Conservation (phyloP, 1,140 invertebrate species). For the Rhynchophorus ferrugineus region DNA sequence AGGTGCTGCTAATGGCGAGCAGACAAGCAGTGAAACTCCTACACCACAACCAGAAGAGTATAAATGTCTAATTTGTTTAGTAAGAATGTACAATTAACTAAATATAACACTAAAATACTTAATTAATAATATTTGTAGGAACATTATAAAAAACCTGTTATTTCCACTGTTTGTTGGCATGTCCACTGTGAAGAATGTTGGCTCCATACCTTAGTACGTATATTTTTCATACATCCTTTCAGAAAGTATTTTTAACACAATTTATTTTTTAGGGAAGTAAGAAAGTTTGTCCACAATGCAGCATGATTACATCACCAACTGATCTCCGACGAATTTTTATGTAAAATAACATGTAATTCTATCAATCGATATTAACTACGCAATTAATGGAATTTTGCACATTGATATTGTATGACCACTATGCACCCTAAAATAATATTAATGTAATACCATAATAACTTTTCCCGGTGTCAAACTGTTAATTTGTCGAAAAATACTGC, state of each 20-base stretch:
- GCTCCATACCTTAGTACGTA: slow-evolving; percentile 58
- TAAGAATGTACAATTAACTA: slow-evolving; percentile 38
- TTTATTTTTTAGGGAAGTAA: slow-evolving; percentile 53
- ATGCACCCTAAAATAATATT: neutral
- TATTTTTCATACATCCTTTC: slow-evolving; percentile 4
- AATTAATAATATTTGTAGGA: slow-evolving; percentile 34
- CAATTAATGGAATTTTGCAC: neutral
- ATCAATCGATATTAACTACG: slow-evolving; percentile 7
- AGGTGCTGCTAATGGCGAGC: slow-evolving; percentile 36
- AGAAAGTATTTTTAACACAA: no score
- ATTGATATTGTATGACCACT: neutral
- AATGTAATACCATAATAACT: no score
- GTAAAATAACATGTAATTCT: slow-evolving; percentile 42
- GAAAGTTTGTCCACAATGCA: slow-evolving; percentile 75
- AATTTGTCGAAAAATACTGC: neutral
- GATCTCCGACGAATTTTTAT: slow-evolving; percentile 70
- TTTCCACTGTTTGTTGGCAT: slow-evolving; percentile 76
- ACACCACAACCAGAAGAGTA: slow-evolving; percentile 41
- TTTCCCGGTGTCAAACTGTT: no score
- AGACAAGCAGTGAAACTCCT: slow-evolving; percentile 12
- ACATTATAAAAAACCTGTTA: slow-evolving; percentile 63
- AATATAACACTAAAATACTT: neutral
- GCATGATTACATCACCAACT: slow-evolving; percentile 69
- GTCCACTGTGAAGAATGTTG: slow-evolving; percentile 78
- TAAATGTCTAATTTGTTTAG: slow-evolving; percentile 71